These are phyloP conservation scores for Danio albolineatus DNA, from an alignment of 2,797 vertebrate species.

Conservation along the genomic window DNA sequence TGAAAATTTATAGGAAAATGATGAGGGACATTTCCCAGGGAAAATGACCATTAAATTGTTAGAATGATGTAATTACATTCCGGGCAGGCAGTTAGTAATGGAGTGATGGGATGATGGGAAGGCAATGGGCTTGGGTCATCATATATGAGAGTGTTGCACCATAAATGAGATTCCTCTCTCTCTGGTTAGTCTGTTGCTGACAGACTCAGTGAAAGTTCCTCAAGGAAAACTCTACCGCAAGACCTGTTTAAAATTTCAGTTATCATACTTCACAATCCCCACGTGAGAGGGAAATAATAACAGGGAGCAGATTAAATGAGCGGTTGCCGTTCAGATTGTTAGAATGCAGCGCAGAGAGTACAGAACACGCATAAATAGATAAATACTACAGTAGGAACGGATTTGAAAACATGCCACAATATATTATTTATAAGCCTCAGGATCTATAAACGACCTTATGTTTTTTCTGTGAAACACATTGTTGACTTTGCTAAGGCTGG, in stretches of 20 bases:
- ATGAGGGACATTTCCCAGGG: background rate
- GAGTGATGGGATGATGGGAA: slow-evolving; percentile 14
- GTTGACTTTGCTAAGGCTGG: background rate
- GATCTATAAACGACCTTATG: background rate
- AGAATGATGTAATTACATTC: slow-evolving; percentile 16
- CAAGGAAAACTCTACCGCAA: background rate
- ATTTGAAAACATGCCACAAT: slow-evolving; percentile 16
- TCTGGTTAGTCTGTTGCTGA: background rate
- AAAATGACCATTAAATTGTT: slow-evolving; percentile 16
- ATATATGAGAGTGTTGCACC: slow-evolving; percentile 10
- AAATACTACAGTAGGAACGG: slow-evolving; percentile 13
- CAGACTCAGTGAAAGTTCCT: slow-evolving; percentile 5
- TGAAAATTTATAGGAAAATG: background rate
- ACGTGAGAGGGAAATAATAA: background rate
- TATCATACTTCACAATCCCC: slow-evolving; percentile 21
- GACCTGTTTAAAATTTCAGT: slow-evolving; percentile 8
- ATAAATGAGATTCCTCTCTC: slow-evolving; percentile 1
- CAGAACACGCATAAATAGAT: slow-evolving; percentile 38
- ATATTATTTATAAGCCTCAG: slow-evolving; percentile 48
- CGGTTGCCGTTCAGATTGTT: background rate
- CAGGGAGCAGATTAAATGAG: background rate
- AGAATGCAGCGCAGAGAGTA: background rate
- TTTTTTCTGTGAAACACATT: background rate
- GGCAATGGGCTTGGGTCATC: background rate
- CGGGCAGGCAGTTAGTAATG: slow-evolving; percentile 19